Evolutionary conservation across 2,888 invertebrate species (phyloP).

Genomic region (Molorchus minor): DNA sequence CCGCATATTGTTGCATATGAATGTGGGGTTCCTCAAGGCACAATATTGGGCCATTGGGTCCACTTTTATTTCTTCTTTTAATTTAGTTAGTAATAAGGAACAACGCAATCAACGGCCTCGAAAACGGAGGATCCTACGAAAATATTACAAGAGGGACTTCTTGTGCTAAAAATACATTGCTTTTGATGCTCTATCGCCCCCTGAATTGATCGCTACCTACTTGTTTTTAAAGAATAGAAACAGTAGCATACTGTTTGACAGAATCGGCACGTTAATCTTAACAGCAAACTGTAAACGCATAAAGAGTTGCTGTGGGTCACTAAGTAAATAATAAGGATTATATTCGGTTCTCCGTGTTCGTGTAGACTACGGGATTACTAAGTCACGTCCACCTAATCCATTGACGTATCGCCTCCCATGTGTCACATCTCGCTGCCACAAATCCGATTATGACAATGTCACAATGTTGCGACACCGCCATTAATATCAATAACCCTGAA

Average conservation of each 20-base stretch:
- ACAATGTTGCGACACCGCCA: conserved; percentile 39
- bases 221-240: background rate
- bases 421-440: conserved; percentile 40
- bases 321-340: conserved; percentile 14
- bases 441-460: conserved; percentile 48
- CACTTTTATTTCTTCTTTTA: too few species aligned
- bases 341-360: conserved; percentile 44
- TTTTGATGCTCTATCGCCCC: too few species aligned
- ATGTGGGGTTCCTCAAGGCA: too few species aligned
- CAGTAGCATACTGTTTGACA: background rate
- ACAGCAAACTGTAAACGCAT: background rate
- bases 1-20: too few species aligned
- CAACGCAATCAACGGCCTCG: too few species aligned
- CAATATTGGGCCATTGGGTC: too few species aligned
- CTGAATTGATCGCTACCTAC: too few species aligned
- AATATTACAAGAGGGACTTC: too few species aligned
- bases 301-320: background rate
- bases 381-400: conserved; percentile 43
- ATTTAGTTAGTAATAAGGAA: too few species aligned
- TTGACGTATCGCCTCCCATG: conserved; percentile 49
- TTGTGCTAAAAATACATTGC: too few species aligned
- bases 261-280: background rate
- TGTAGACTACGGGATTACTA: conserved; percentile 36
- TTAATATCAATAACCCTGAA: conserved; percentile 27
- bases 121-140: too few species aligned